Evolutionary conservation across 1,140 invertebrate species (phyloP).

Genomic region (Stegodyphus dumicola): DNA sequence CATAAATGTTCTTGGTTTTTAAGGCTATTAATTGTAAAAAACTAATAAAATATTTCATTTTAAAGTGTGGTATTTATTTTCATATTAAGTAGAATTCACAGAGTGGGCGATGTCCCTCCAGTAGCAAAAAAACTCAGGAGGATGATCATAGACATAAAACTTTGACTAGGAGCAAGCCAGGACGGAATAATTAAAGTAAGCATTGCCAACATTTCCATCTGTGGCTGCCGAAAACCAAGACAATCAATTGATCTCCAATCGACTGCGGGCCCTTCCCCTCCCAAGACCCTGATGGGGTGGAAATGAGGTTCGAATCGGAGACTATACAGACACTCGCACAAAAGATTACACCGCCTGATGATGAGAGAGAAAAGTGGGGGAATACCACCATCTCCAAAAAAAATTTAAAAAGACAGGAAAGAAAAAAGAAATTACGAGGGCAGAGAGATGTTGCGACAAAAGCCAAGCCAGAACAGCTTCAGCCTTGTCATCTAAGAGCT

Average conservation of each 20-base stretch:
- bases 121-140: too few relatives aligned
- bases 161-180: too few relatives aligned
- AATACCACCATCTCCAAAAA: neutral
- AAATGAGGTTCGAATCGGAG: conserved; percentile 25
- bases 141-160: too few relatives aligned
- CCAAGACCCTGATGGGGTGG: neutral
- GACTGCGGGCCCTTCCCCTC: neutral
- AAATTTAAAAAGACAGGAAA: conserved; percentile 7
- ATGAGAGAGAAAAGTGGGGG: neutral
- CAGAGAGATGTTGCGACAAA: conserved; percentile 24
- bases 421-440: conserved; percentile 11
- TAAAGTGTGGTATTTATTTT: too few relatives aligned
- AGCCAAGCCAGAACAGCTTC: conserved; percentile 21
- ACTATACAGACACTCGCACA: conserved; percentile 30
- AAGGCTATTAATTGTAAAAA: too few relatives aligned
- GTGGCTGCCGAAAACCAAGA: neutral
- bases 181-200: too few relatives aligned
- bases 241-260: conserved; percentile 51
- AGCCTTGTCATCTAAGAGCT: conserved; percentile 7
- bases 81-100: too few relatives aligned
- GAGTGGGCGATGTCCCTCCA: too few relatives aligned
- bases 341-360: conserved; percentile 21
- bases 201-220: conserved; percentile 6
- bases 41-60: too few relatives aligned
- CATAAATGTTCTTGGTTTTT: too few relatives aligned